Evolutionary conservation across 2,113 vertebrate species (phyloP).

Genomic region (Diadophis punctatus): DNA sequence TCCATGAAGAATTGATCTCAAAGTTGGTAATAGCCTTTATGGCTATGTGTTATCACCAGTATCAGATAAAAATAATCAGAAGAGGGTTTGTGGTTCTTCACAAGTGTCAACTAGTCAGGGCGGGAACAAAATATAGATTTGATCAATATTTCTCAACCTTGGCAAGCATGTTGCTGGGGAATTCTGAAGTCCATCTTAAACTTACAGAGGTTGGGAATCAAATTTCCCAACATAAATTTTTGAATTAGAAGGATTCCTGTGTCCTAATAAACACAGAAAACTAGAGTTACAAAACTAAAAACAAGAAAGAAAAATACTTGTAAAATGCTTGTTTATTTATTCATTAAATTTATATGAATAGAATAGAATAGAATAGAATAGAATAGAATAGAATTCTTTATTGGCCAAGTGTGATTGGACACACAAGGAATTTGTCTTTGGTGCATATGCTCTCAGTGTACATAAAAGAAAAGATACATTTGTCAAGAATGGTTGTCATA

Average conservation of each 20-base stretch:
- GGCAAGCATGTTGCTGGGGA: neutral
- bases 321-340: neutral
- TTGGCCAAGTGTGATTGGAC: too few species aligned
- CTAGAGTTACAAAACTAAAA: neutral
- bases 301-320: neutral
- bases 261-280: neutral
- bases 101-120: neutral
- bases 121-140: neutral
- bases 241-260: neutral
- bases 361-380: too few species aligned
- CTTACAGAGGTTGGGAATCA: neutral
- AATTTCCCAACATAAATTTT: too few species aligned
- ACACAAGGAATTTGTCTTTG: too few species aligned
- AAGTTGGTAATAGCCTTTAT: neutral
- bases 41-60: neutral
- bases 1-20: neutral
- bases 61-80: neutral
- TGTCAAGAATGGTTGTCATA: too few species aligned
- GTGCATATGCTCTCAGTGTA: too few species aligned
- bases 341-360: too few species aligned
- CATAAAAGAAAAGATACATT: too few species aligned
- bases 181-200: neutral
- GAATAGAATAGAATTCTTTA: too few species aligned
- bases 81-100: neutral
- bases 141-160: neutral